Evolutionary conservation across 1,140 invertebrate genomes (phyloP), one percentile per base, ranked within the genome.

Genomic region (Papilio helenus): DNA sequence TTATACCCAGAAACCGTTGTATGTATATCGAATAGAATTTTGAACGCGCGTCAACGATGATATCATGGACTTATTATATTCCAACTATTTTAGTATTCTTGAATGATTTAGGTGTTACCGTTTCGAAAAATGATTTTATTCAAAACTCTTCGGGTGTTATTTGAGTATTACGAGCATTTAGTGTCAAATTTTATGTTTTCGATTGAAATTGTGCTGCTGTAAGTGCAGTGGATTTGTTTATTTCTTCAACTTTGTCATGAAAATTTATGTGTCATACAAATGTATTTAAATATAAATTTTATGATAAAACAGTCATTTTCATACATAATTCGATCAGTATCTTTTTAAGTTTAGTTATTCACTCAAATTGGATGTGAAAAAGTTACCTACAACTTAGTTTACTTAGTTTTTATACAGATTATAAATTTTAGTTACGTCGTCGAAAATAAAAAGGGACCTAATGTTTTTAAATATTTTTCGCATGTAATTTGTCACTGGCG

Each of bases 401-500:
- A n/a, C n/a, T 46, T 46, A 46, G 10, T 14, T 46, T 46, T 46
- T 46, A 14, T 46, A 51, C n/a, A 55, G 51, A 61, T 26, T 14
- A 61, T 26, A 12, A 7, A 61, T 61, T 26, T 61, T 23, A 61
- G 20, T 0, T 65, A 16, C 9, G 20, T 14, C 3, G 23, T 74
- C 7, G 44, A 49, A 23, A n/a, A 16, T 20, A 68, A 84, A 84
- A 85, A 87, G 58, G 72, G 79, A 78, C 78, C 81, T 79, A 82
- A 83, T 84, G 81, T 86, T 83, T 85, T 86, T 74, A 90, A 86
- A 90, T 88, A 90, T 85, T 87, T 87, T 84, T 86, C 79, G 73
- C 81, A 83, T 86, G 89, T 92, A 89, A 92, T 92, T 92, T 91
- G 88, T 92, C 91, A 92, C 87, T 88, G 85, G 91, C 84, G 80